phyloP scores from a whole-genome alignment of 2,797 vertebrate species.

The Antrozous pallidus region DNA sequence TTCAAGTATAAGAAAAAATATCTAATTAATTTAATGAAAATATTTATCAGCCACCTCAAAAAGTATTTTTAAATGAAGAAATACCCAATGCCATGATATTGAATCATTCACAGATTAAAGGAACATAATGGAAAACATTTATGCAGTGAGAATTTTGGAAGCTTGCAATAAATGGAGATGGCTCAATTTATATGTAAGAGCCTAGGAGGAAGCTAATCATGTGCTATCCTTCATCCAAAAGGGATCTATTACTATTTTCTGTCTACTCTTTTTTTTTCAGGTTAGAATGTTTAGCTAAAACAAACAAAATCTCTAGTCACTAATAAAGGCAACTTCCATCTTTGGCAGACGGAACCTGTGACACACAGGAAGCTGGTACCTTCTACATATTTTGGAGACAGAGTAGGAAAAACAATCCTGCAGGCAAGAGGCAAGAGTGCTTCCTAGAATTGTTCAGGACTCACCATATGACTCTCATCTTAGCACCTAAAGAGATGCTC shows the following conservation, averaged over 20 bases:
- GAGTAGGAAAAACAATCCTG: neutral
- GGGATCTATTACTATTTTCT: neutral
- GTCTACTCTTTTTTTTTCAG: neutral
- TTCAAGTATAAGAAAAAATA: constrained; percentile 12
- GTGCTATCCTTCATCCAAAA: neutral
- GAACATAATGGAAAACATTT: neutral
- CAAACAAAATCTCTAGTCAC: neutral
- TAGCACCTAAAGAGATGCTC: neutral
- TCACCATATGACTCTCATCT: neutral
- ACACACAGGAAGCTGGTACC: neutral
- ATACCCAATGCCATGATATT: neutral
- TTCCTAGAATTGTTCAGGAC: neutral
- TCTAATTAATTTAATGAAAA: neutral
- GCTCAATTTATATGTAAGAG: neutral
- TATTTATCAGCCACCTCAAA: neutral
- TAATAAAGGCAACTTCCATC: neutral
- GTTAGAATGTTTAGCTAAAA: neutral
- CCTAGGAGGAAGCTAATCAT: neutral
- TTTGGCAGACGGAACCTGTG: neutral
- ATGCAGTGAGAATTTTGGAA: neutral
- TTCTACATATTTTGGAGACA: neutral
- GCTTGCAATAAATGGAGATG: neutral
- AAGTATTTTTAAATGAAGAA: neutral
- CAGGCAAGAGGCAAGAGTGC: neutral
- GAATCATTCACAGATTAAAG: constrained; percentile 10